phyloP scores from a whole-genome alignment of 2,113 vertebrate genomes.

The Elephas maximus region DNA sequence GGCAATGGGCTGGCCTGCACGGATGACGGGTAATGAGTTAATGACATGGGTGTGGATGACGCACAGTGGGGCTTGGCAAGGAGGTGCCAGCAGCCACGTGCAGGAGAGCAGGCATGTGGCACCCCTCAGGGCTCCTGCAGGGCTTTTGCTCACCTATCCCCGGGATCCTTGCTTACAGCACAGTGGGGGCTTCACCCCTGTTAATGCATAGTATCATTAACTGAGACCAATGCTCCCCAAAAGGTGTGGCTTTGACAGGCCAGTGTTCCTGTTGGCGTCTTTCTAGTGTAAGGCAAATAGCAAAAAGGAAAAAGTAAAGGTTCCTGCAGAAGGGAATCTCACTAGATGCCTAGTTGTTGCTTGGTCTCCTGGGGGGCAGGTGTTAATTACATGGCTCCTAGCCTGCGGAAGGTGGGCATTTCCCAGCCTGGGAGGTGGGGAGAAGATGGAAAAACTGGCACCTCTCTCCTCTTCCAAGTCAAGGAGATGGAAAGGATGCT shows the following conservation, averaged over 20 bases:
- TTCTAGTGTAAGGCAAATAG: constrained; percentile 30
- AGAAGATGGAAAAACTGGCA: not conserved
- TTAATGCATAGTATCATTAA: constrained; percentile 26
- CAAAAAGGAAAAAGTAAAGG: constrained; percentile 1
- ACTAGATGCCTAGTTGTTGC: not conserved
- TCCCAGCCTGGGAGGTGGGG: not conserved
- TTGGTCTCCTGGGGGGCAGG: not conserved
- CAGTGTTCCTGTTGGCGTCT: not conserved
- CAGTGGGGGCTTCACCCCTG: not conserved
- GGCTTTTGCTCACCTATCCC: not conserved
- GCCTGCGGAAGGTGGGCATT: constrained; percentile 18
- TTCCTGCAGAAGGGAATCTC: not conserved
- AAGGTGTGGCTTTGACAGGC: constrained; percentile 45
- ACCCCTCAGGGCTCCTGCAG: not conserved
- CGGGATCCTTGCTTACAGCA: not conserved
- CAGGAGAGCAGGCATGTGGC: not conserved
- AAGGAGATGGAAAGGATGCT: not conserved
- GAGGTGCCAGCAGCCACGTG: not conserved
- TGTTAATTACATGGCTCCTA: constrained; percentile 48
- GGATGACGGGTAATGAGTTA: constrained; percentile 47
- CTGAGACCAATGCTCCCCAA: not conserved
- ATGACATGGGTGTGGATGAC: not conserved
- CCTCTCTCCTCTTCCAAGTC: not conserved
- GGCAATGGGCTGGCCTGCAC: not conserved
- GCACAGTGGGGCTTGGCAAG: not conserved